Evolutionary conservation across 2,888 invertebrate species (phyloP).

Genomic region (Cheilosia pagana): DNA sequence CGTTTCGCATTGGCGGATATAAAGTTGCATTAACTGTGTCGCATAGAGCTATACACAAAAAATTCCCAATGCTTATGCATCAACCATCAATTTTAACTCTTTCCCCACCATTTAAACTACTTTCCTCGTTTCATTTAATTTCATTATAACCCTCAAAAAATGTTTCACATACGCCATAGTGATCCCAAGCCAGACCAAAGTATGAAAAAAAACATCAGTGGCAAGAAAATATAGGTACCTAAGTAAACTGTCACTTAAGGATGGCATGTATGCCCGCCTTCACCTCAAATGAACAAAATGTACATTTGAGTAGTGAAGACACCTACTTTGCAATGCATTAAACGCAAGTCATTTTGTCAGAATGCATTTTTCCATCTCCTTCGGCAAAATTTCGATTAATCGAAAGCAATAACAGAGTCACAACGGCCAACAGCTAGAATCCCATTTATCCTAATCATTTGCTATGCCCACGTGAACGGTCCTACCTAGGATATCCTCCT

Average conservation of each 20-base stretch:
- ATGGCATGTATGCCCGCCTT: too few relatives aligned
- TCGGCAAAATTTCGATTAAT: neutral
- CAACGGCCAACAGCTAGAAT: too few relatives aligned
- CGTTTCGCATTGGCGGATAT: too few relatives aligned
- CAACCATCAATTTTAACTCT: too few relatives aligned
- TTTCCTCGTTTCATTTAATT: neutral
- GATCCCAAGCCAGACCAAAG: neutral
- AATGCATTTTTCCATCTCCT: neutral
- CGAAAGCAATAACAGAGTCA: neutral
- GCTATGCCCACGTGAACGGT: constrained; percentile 6
- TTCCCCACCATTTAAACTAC: too few relatives aligned
- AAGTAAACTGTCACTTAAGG: too few relatives aligned
- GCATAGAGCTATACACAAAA: too few relatives aligned
- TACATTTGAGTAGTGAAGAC: neutral
- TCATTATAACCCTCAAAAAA: neutral
- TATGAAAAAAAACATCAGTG: too few relatives aligned
- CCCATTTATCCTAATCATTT: constrained; percentile 1
- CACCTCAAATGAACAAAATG: neutral
- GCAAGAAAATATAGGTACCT: too few relatives aligned
- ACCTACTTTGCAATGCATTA: constrained; percentile 2
- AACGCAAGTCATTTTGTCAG: neutral
- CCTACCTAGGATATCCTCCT: neutral
- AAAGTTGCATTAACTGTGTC: too few relatives aligned
- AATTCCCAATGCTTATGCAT: too few relatives aligned
- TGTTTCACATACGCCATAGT: neutral